Evolutionary conservation across 2,797 vertebrate species (phyloP).

Genomic region (Antrozous pallidus): DNA sequence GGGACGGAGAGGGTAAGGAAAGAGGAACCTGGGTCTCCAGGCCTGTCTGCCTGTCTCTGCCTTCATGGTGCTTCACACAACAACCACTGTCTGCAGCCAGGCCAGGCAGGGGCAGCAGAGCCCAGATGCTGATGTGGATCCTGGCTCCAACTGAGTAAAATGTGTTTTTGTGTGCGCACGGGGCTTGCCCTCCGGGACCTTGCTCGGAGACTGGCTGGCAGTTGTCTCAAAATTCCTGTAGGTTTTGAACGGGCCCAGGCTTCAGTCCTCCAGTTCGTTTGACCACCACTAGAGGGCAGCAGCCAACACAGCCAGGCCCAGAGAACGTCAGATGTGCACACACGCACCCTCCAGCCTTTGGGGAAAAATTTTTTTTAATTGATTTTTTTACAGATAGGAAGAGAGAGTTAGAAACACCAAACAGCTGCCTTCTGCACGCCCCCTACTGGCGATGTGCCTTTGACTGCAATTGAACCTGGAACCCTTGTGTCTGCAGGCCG

Average conservation of each 20-base stretch:
- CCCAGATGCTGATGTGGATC: not conserved
- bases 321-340: fast-evolving
- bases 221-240: not conserved
- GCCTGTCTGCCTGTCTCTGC: not conserved
- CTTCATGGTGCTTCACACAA: not conserved
- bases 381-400: too few species aligned
- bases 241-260: fast-evolving
- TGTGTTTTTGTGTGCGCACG: not conserved
- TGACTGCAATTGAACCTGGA: too few species aligned
- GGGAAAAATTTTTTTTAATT: too few species aligned
- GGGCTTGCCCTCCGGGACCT: not conserved
- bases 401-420: too few species aligned
- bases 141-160: not conserved
- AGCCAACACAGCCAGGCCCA: not conserved
- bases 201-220: too few species aligned
- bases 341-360: fast-evolving
- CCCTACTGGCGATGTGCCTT: too few species aligned
- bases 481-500: too few species aligned
- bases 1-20: not conserved
- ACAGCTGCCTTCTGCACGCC: too few species aligned
- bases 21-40: not conserved
- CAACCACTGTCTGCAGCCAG: not conserved
- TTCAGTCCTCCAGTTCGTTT: not conserved
- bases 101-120: not conserved
- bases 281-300: not conserved